Evolutionary conservation across 2,888 invertebrate genomes (phyloP).

Genomic region (Drosophila anomalata): DNA sequence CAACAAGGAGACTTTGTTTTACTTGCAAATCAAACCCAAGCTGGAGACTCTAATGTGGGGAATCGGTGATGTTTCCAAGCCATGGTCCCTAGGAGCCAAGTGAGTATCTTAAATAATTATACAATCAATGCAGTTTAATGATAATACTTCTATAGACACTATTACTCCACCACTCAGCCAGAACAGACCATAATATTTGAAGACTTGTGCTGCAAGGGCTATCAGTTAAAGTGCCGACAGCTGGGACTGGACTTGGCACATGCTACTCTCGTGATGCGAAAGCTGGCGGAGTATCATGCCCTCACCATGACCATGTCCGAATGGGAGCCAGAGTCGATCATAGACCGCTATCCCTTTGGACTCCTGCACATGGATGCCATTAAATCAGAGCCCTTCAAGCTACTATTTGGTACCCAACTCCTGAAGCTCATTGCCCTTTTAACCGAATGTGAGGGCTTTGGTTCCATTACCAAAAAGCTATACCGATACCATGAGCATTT

Average conservation of each 20-base stretch:
- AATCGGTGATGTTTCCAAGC: conserved; percentile 67
- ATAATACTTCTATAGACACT: conserved; percentile 62
- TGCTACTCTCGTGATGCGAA: conserved; percentile 84
- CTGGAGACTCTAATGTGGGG: conserved; percentile 84
- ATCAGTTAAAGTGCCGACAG: conserved; percentile 85
- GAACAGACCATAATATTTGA: conserved; percentile 81
- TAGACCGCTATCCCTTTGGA: conserved; percentile 76
- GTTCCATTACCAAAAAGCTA: conserved; percentile 70
- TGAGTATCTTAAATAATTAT: conserved; percentile 36
- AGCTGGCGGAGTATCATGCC: conserved; percentile 86
- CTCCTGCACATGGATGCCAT: conserved; percentile 79
- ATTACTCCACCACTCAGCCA: conserved; percentile 77
- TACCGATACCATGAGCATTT: conserved; percentile 78
- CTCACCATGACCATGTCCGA: conserved; percentile 85
- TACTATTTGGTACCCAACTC: conserved; percentile 80
- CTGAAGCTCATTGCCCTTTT: conserved; percentile 74
- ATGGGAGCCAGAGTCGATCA: conserved; percentile 65
- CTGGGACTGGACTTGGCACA: conserved; percentile 85
- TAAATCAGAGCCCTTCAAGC: conserved; percentile 74
- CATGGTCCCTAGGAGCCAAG: conserved; percentile 78
- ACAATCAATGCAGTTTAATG: background rate
- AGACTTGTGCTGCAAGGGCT: conserved; percentile 84
- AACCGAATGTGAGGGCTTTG: conserved; percentile 65
- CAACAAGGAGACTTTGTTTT: conserved; percentile 84
- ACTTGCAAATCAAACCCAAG: conserved; percentile 82